phyloP scores from a whole-genome alignment of 2,888 invertebrate species.

The Patella depressa region DNA sequence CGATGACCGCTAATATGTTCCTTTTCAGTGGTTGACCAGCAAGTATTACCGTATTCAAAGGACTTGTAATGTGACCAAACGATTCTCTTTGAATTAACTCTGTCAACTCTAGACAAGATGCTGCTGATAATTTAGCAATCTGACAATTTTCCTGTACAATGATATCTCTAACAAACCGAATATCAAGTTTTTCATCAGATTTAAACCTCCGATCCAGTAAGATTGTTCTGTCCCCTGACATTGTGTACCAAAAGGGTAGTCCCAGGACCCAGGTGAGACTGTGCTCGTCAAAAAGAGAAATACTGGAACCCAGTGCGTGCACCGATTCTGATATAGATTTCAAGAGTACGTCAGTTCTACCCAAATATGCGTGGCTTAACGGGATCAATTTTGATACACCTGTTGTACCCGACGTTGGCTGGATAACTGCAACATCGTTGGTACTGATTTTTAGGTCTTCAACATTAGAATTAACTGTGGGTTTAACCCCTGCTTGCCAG shows the following conservation, averaged over 20 bases:
- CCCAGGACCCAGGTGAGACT: background rate
- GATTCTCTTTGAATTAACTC: background rate
- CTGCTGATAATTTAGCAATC: background rate
- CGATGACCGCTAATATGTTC: background rate
- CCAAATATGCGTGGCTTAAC: background rate
- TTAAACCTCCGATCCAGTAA: background rate
- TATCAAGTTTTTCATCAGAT: background rate
- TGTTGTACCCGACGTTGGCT: background rate
- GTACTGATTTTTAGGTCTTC: background rate
- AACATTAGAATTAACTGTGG: background rate
- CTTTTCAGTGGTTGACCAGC: background rate
- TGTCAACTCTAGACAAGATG: background rate
- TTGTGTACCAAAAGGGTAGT: background rate
- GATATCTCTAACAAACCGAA: background rate
- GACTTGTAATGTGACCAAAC: background rate
- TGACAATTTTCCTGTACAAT: background rate
- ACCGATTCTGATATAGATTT: background rate
- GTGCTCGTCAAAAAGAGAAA: background rate
- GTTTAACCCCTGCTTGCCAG: background rate
- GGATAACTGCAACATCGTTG: background rate
- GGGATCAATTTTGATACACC: background rate
- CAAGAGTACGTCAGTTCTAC: background rate
- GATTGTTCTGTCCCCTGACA: background rate
- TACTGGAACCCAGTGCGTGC: background rate
- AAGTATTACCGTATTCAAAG: background rate